These are phyloP conservation scores for Reticulitermes speratus DNA, from an alignment of 1,140 invertebrate species.

Conservation along the genomic window DNA sequence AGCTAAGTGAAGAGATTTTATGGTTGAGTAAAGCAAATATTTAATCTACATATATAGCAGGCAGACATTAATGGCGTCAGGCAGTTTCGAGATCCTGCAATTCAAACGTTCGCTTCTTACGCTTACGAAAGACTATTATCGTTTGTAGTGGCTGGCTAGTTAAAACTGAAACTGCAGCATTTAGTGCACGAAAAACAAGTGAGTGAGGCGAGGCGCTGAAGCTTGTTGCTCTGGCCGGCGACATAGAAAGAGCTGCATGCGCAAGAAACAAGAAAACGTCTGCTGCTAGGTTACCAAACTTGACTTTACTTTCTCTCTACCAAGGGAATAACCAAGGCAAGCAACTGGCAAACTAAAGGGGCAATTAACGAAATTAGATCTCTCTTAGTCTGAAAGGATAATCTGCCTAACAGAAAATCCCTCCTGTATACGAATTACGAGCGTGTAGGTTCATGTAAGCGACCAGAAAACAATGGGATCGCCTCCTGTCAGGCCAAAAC, in stretches of 20 bases:
- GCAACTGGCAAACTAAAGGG: background rate
- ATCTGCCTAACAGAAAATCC: too few relatives aligned
- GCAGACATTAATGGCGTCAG: too few relatives aligned
- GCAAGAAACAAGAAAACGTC: background rate
- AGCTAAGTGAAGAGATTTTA: too few relatives aligned
- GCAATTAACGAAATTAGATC: background rate
- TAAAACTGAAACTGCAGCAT: background rate
- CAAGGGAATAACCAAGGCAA: background rate
- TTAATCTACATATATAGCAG: too few relatives aligned
- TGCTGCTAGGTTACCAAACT: background rate
- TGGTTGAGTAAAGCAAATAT: too few relatives aligned
- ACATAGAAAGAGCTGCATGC: background rate
- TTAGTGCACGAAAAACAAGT: slow-evolving; percentile 1
- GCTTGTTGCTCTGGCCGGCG: background rate
- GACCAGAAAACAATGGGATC: too few relatives aligned
- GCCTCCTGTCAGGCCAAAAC: too few relatives aligned
- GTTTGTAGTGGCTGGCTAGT: background rate
- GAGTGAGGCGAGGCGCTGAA: background rate
- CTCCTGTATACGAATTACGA: too few relatives aligned
- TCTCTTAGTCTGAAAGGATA: too few relatives aligned
- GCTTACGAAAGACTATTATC: background rate
- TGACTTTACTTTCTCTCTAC: background rate
- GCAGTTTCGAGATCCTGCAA: too few relatives aligned
- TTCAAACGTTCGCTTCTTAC: too few relatives aligned
- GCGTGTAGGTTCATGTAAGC: too few relatives aligned